Conservation (phyloP, 2,113 vertebrate genomes). For the Bubo bubo region DNA sequence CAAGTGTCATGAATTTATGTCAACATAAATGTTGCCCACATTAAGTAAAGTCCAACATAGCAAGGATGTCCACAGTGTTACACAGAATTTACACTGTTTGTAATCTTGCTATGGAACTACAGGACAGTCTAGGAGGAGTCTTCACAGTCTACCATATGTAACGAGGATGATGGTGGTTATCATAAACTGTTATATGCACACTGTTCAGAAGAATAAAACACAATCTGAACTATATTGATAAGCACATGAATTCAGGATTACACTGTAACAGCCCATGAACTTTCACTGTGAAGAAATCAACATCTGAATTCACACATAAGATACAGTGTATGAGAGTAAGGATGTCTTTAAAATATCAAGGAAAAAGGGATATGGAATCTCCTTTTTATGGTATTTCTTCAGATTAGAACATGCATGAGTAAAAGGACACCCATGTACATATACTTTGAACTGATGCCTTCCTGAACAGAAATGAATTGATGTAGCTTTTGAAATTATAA, state of each 20-base stretch:
- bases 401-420: not conserved
- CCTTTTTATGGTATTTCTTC: not conserved
- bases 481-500: not conserved
- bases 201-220: not conserved
- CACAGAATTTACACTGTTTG: not conserved
- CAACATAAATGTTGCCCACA: not conserved
- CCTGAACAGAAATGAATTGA: not conserved
- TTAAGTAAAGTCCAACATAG: fast-evolving
- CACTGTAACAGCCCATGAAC: not conserved
- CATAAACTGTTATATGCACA: not conserved
- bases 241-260: not conserved
- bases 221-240: not conserved
- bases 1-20: not conserved
- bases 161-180: not conserved
- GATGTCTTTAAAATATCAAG: not conserved
- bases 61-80: not conserved
- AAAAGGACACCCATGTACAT: not conserved
- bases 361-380: not conserved
- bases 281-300: not conserved
- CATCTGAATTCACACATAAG: not conserved
- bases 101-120: not conserved
- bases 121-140: not conserved
- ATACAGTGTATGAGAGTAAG: not conserved
- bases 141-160: not conserved
- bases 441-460: not conserved